Conservation (phyloP, 2,113 vertebrate species). For the Ochotona curzoniae region DNA sequence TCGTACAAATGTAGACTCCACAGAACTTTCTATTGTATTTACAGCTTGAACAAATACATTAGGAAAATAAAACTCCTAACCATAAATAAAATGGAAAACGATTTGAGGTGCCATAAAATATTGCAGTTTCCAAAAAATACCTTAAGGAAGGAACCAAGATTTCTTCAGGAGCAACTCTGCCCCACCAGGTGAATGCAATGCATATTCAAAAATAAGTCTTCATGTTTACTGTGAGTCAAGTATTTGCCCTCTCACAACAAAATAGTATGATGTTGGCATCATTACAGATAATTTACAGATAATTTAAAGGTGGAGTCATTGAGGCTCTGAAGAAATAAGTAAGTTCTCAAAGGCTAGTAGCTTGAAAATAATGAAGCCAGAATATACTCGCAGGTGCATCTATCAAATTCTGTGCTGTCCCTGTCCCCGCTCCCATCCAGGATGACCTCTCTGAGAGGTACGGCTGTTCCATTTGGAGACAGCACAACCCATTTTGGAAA, state of each 20-base stretch:
- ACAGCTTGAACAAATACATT: background rate
- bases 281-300: background rate
- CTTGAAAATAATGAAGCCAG: background rate
- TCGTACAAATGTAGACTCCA: background rate
- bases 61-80: background rate
- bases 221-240: background rate
- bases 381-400: background rate
- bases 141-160: background rate
- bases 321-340: background rate
- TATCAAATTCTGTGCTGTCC: background rate
- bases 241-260: background rate
- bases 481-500: slow-evolving; percentile 36
- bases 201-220: background rate
- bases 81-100: background rate
- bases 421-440: too few species aligned
- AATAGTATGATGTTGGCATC: background rate
- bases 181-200: background rate
- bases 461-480: background rate
- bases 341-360: background rate
- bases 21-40: background rate
- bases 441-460: background rate
- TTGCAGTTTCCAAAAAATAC: background rate
- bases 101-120: background rate
- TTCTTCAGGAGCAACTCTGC: background rate
- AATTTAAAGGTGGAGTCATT: background rate